A percentile compares a stretch with the other conserved stretches of the same genome.
Evolutionary conservation across 2,888 invertebrate species (phyloP).

Genomic region (Agrochola lota): DNA sequence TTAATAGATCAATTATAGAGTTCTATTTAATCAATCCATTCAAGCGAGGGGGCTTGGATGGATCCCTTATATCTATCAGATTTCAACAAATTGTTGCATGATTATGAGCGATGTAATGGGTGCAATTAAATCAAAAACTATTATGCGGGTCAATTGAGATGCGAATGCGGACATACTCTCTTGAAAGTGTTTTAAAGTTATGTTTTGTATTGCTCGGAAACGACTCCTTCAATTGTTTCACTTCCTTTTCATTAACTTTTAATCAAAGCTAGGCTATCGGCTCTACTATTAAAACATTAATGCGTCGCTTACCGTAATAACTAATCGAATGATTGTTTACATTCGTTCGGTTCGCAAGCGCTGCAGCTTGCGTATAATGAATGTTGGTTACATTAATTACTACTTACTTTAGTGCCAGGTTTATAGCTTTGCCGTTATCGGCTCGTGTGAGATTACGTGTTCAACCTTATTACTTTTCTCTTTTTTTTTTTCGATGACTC

Average conservation of each 20-base stretch:
- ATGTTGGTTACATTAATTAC: slow-evolving; percentile 87
- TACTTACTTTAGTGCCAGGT: slow-evolving; percentile 84
- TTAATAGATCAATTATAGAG: slow-evolving; percentile 4
- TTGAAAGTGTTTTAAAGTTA: slow-evolving; percentile 13
- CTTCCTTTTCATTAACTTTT: slow-evolving; percentile 76
- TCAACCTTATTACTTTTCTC: slow-evolving; percentile 80
- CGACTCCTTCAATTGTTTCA: slow-evolving; percentile 52
- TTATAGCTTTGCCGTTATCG: slow-evolving; percentile 86
- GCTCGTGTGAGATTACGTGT: slow-evolving; percentile 84
- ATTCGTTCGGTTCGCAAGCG: slow-evolving; percentile 79
- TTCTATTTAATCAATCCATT: slow-evolving; percentile 3
- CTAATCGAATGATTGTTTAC: slow-evolving; percentile 87
- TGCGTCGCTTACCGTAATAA: slow-evolving; percentile 79
- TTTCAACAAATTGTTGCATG: slow-evolving; percentile 10
- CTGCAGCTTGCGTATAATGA: slow-evolving; percentile 84
- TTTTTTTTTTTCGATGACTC: slow-evolving; percentile 83
- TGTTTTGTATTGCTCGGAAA: slow-evolving; percentile 21
- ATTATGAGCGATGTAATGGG: slow-evolving; percentile 11
- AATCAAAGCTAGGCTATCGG: slow-evolving; percentile 78
- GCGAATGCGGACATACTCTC: slow-evolving; percentile 22
- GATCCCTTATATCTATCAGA: slow-evolving; percentile 2
- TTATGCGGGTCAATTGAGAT: slow-evolving; percentile 24
- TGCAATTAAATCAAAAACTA: slow-evolving; percentile 8
- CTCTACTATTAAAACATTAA: slow-evolving; percentile 73
- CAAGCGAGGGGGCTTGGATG: not conserved